A percentile compares a stretch with the other conserved stretches of the same genome.
Conservation (phyloP, 2,888 invertebrate species). For the Parnassius glacialis region DNA sequence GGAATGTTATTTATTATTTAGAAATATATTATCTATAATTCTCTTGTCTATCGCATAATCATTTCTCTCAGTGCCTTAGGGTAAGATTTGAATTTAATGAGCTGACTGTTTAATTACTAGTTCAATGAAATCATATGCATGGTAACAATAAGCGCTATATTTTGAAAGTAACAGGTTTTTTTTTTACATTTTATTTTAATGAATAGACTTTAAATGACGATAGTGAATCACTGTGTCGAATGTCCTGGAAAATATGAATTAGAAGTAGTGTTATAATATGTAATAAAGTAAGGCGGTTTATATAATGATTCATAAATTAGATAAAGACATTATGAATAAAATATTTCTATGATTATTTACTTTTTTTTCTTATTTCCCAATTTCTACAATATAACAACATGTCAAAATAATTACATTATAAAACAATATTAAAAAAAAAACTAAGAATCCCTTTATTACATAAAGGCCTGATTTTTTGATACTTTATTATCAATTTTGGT, state of each 20-base stretch:
- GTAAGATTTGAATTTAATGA: constrained; percentile 63
- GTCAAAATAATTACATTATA: neutral
- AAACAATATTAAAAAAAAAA: too few relatives aligned
- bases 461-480: too few relatives aligned
- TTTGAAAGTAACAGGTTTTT: constrained; percentile 31
- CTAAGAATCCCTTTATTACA: too few relatives aligned
- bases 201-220: constrained; percentile 32
- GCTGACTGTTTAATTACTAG: constrained; percentile 57
- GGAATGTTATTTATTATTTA: constrained; percentile 73
- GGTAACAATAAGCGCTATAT: constrained; percentile 41
- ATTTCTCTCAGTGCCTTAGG: constrained; percentile 77
- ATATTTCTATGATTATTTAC: constrained; percentile 49
- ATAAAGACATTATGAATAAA: constrained; percentile 78
- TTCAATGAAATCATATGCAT: constrained; percentile 53
- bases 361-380: constrained; percentile 20
- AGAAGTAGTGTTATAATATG: constrained; percentile 37
- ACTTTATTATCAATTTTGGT: too few relatives aligned
- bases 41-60: constrained; percentile 66
- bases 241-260: constrained; percentile 52
- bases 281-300: constrained; percentile 66
- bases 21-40: constrained; percentile 64
- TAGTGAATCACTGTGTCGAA: constrained; percentile 66
- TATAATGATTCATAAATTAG: constrained; percentile 70
- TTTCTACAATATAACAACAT: neutral
- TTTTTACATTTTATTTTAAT: constrained; percentile 36